Evolutionary conservation across 2,113 vertebrate genomes (phyloP).

Genomic region (Polypterus bichir): DNA sequence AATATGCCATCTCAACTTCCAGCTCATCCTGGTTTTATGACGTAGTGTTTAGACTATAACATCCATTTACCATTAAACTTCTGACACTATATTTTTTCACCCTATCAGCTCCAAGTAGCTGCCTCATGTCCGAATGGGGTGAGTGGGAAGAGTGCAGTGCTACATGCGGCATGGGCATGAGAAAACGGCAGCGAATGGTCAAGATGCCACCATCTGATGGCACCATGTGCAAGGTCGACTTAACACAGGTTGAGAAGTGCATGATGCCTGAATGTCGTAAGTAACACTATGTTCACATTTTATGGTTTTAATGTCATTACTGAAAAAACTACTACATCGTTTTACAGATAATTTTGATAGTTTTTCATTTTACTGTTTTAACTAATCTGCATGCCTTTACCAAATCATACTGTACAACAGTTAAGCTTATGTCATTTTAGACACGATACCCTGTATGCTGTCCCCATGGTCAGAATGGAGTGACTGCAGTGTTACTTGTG

Average conservation of each 20-base stretch:
- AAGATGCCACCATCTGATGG: constrained; percentile 89
- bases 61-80: not conserved
- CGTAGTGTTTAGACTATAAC: too few relatives aligned
- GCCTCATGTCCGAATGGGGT: constrained; percentile 86
- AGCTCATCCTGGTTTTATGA: too few relatives aligned
- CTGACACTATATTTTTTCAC: not conserved
- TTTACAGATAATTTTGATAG: not conserved
- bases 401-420: too few relatives aligned
- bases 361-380: not conserved
- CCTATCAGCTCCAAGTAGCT: constrained; percentile 75
- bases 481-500: constrained; percentile 91
- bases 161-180: constrained; percentile 86
- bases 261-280: constrained; percentile 98
- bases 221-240: constrained; percentile 80
- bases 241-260: constrained; percentile 88
- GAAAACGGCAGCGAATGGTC: constrained; percentile 80
- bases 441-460: constrained; percentile 90
- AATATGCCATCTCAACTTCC: too few relatives aligned
- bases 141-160: constrained; percentile 95
- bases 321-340: too few relatives aligned
- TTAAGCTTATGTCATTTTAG: constrained; percentile 33
- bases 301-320: too few relatives aligned
- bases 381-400: too few relatives aligned
- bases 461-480: constrained; percentile 95
- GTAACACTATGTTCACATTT: constrained; percentile 24